Evolutionary conservation across 2,888 invertebrate species (phyloP).

Genomic region (Hirtodrosophila histrioides): DNA sequence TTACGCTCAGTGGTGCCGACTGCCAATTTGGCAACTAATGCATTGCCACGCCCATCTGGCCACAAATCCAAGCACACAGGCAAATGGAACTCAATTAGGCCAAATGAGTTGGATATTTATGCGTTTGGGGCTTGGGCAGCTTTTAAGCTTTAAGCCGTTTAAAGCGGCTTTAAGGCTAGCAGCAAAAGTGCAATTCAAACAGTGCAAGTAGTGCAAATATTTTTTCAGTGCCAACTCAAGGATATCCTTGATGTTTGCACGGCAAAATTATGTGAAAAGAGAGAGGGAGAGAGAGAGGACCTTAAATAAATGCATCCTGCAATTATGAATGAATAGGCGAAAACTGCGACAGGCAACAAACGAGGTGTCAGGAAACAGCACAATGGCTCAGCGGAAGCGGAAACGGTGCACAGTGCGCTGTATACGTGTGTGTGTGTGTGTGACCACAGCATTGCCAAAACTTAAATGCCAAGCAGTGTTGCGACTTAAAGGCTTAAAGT

Average conservation of each 20-base stretch:
- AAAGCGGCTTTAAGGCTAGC: conserved; percentile 16
- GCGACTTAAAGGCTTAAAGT: conserved; percentile 51
- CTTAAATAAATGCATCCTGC: conserved; percentile 74
- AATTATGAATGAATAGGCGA: conserved; percentile 68
- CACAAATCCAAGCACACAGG: conserved; percentile 26
- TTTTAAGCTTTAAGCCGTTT: conserved; percentile 21
- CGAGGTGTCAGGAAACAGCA: conserved; percentile 51
- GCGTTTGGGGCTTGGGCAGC: conserved; percentile 23
- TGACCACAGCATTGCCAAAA: conserved; percentile 28
- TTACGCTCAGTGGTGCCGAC: conserved; percentile 8
- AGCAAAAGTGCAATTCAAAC: conserved; percentile 42
- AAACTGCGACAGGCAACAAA: conserved; percentile 43
- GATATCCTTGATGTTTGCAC: conserved; percentile 76
- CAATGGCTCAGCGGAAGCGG: conserved; percentile 45
- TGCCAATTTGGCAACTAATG: conserved; percentile 49
- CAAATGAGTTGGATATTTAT: conserved; percentile 35
- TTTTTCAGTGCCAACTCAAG: conserved; percentile 77
- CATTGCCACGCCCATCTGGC: conserved; percentile 15
- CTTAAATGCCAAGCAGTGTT: conserved; percentile 43
- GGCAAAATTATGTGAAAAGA: conserved; percentile 12
- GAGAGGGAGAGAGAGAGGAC: conserved; percentile 13
- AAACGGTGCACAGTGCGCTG: conserved; percentile 41
- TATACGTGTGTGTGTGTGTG: conserved; percentile 11
- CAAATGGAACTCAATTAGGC: conserved; percentile 46
- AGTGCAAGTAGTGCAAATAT: conserved; percentile 52